These are phyloP conservation scores for Neolamprologus devosi DNA, from an alignment of 2,113 vertebrate genomes.

Conservation along the genomic window DNA sequence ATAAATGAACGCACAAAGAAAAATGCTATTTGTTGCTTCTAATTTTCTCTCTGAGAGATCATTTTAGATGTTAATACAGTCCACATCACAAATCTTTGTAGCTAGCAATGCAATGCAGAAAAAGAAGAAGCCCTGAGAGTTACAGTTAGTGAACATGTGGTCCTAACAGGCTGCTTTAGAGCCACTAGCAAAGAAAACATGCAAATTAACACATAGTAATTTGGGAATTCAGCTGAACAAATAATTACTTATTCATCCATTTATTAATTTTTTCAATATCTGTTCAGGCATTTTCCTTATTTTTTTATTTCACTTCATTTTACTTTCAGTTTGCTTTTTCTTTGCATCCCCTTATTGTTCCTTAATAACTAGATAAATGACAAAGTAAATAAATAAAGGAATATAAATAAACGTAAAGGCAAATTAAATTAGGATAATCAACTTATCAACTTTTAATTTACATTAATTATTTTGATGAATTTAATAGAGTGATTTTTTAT, in stretches of 20 bases:
- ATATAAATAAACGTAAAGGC: background rate
- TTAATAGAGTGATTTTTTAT: background rate
- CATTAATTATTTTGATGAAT: background rate
- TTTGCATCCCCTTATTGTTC: background rate
- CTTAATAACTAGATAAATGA: background rate
- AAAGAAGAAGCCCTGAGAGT: background rate
- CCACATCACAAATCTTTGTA: background rate
- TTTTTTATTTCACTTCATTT: background rate
- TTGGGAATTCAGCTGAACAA: background rate
- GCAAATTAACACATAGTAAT: background rate
- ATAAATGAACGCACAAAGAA: background rate
- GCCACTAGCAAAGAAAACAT: background rate
- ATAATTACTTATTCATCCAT: background rate
- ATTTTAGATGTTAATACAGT: background rate
- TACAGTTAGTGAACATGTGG: background rate
- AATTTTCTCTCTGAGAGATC: background rate
- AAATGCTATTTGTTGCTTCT: background rate
- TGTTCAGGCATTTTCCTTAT: background rate
- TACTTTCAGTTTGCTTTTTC: background rate
- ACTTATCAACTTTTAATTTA: background rate
- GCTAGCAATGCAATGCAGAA: background rate
- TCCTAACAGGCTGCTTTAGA: background rate
- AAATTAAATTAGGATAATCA: background rate
- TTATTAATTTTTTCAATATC: background rate
- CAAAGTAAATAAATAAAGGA: background rate